A percentile compares a stretch with the other conserved stretches of the same genome.
Evolutionary conservation across 2,113 vertebrate species (phyloP).

Genomic region (Apodemus speciosus): DNA sequence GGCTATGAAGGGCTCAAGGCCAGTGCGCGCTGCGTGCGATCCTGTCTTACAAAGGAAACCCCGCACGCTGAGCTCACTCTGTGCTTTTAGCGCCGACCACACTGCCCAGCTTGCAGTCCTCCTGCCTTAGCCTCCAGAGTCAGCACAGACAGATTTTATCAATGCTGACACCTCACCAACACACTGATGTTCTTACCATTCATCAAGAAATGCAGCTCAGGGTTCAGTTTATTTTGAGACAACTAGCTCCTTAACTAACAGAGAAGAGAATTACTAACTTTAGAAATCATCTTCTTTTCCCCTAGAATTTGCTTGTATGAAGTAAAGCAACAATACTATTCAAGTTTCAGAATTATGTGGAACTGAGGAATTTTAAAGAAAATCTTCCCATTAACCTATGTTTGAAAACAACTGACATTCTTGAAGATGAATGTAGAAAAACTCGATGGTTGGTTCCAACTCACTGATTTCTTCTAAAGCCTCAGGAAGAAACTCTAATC

Average conservation of each 20-base stretch:
- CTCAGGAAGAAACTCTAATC: conserved; percentile 44
- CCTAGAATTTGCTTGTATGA: conserved; percentile 7
- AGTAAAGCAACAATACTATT: conserved; percentile 28
- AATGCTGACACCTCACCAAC: conserved; percentile 18
- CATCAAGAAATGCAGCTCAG: not conserved
- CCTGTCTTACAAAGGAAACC: not conserved
- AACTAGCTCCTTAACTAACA: not conserved
- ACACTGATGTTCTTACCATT: not conserved
- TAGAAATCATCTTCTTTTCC: not conserved
- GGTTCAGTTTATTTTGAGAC: conserved; percentile 37
- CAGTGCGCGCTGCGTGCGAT: not conserved
- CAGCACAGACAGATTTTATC: not conserved
- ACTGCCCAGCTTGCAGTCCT: not conserved
- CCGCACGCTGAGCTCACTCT: not conserved
- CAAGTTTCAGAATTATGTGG: not conserved
- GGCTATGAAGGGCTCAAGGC: not conserved
- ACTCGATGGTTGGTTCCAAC: not conserved
- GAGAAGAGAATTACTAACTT: conserved; percentile 21
- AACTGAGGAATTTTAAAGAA: conserved; percentile 43
- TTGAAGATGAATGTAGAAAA: conserved; percentile 10
- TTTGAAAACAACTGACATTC: conserved; percentile 13
- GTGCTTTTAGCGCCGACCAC: not conserved
- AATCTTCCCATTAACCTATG: not conserved
- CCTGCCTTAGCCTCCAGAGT: not conserved
- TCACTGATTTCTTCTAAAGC: conserved; percentile 42